Base-by-base conservation (phyloP, 2,797 vertebrate genomes). In the Dicrostonyx torquatus region DNA sequence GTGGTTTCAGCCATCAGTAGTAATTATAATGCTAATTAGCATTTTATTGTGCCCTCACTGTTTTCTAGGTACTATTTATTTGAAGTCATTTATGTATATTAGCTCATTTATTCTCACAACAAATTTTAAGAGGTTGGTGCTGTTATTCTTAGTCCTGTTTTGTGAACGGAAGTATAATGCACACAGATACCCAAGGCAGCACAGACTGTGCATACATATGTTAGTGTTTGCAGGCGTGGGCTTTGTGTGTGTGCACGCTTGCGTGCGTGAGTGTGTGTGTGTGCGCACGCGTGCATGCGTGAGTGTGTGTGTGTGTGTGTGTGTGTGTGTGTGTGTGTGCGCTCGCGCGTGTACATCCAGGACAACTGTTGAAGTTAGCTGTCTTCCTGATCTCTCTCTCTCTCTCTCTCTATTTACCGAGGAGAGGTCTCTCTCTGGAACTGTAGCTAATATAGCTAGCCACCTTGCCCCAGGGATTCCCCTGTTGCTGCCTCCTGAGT, bases 21-120 rank as follows among this genome's bases (percentile, higher is more conserved):
- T 76, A 88, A 94, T 89, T 70, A 55, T 45, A 82, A 95, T 37
- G 60, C 37, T 88, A 93, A 95, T 79, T 60, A 88, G 26, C 24
- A 92, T 55, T 87, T 87, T 95, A 84, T 55, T 40, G 45, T 9
- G 14, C 66, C 18, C 6, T 75, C 83, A 75, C 2, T 31, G 77
- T 29, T 22, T 88, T 24, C 6, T 79, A 60, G n/a, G 6, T 58
- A 85, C 14, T 50, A 7, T 87, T 79, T 62, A 7, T 89, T 76
- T n/a, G 86, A 76, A 96, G 50, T 89, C 80, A 1, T 60, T 73
- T 66, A 53, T 34, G 12, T 11, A 86, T 48, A 80, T 66, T 85
- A 86, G 31, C 15, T 55, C 24, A 92, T 34, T 95, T 89, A 84
- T 94, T 55, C 34, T 94, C 73, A 68, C 37, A 37, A 34, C 7